phyloP scores from a whole-genome alignment of 2,888 invertebrate species.

The Dichetophora obliterata region DNA sequence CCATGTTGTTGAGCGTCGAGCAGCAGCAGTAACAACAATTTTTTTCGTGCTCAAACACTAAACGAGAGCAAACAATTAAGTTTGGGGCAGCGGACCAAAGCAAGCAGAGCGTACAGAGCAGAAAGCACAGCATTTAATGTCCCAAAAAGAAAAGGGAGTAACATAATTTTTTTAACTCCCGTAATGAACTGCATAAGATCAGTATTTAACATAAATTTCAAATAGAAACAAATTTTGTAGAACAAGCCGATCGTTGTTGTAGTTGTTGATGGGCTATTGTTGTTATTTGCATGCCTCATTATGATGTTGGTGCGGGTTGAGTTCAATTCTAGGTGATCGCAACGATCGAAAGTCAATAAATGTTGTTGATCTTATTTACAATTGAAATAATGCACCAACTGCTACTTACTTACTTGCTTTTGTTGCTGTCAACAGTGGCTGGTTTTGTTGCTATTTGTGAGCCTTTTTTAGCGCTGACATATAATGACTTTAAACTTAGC shows the following conservation, averaged over 20 bases:
- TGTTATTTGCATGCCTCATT: conserved; percentile 31
- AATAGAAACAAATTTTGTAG: no score
- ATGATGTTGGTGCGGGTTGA: conserved; percentile 50
- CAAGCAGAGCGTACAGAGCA: background rate
- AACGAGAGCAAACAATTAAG: conserved; percentile 58
- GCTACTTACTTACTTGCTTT: conserved; percentile 30
- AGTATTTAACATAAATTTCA: no score
- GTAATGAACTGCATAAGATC: no score
- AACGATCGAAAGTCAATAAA: conserved; percentile 34
- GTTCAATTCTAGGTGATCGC: conserved; percentile 49
- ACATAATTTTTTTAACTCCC: no score
- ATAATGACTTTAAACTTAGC: no score
- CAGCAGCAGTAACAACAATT: no score
- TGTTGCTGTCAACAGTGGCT: conserved; percentile 6
- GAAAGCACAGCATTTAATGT: conserved; percentile 21
- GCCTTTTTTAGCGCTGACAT: background rate
- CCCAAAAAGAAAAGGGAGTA: background rate
- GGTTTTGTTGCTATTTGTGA: conserved; percentile 31
- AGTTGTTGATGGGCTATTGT: conserved; percentile 25
- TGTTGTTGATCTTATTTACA: conserved; percentile 41
- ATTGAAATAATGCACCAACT: conserved; percentile 47
- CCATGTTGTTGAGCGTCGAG: background rate
- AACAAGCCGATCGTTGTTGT: background rate
- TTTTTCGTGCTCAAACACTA: conserved; percentile 54
- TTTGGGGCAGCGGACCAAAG: background rate